phyloP scores from a whole-genome alignment of 2,888 invertebrate species.

The Agrochola macilenta region DNA sequence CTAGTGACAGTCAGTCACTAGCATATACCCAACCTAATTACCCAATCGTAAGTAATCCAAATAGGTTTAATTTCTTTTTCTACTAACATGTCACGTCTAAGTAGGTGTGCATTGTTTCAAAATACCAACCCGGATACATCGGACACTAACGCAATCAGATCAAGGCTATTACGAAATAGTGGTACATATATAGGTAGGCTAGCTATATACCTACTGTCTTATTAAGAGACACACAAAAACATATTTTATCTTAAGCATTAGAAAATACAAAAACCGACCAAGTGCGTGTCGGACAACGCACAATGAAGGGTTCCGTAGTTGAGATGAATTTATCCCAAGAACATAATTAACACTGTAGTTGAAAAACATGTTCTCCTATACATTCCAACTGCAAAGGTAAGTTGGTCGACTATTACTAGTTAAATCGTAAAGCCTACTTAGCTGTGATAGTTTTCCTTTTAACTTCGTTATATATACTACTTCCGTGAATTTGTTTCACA shows the following conservation, averaged over 20 bases:
- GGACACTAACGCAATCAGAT: constrained; percentile 17
- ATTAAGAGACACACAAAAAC: neutral
- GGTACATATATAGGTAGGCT: neutral
- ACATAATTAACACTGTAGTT: too few relatives aligned
- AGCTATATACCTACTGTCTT: neutral
- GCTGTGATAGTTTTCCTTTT: neutral
- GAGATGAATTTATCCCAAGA: too few relatives aligned
- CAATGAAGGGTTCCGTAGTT: too few relatives aligned
- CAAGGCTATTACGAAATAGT: constrained; percentile 11
- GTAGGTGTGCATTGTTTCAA: constrained; percentile 46
- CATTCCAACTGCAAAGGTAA: too few relatives aligned
- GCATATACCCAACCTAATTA: constrained; percentile 18
- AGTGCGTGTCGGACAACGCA: too few relatives aligned
- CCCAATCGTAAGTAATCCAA: constrained; percentile 17
- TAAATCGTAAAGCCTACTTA: neutral
- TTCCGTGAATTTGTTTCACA: too few relatives aligned
- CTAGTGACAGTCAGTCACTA: too few relatives aligned
- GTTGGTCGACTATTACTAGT: too few relatives aligned
- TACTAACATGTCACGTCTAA: constrained; percentile 37
- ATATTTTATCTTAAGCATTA: too few relatives aligned
- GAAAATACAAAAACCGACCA: too few relatives aligned
- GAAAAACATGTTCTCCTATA: too few relatives aligned
- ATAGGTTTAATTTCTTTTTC: constrained; percentile 12
- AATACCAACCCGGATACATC: constrained; percentile 17
- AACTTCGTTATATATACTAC: neutral